A percentile compares a stretch with the other conserved stretches of the same genome.
These are phyloP conservation scores for Selene dorsalis DNA, from an alignment of 2,797 vertebrate genomes.

Conservation along the genomic window DNA sequence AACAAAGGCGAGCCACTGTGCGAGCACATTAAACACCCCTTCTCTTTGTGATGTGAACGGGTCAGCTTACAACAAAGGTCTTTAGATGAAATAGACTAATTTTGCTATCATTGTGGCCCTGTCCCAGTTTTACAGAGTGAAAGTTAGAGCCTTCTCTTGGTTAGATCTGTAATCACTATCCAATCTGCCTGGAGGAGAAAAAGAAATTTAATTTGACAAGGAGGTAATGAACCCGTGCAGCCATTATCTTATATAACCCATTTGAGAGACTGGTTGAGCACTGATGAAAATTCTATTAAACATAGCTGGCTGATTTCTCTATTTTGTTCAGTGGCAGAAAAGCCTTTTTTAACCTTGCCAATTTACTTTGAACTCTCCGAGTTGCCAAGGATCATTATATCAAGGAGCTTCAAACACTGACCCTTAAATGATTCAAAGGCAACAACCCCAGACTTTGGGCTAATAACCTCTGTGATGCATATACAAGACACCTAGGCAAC, in stretches of 20 bases:
- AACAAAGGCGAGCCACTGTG: constrained; percentile 33
- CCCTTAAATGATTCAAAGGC: constrained; percentile 84
- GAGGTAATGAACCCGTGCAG: constrained; percentile 87
- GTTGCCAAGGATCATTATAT: constrained; percentile 86
- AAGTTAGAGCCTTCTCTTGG: constrained; percentile 78
- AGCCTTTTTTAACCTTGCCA: constrained; percentile 81
- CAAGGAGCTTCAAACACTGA: constrained; percentile 84
- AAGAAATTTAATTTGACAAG: constrained; percentile 88
- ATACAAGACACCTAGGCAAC: constrained; percentile 63
- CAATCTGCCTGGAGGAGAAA: constrained; percentile 86
- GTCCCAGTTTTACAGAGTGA: constrained; percentile 64
- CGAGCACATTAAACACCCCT: constrained; percentile 20
- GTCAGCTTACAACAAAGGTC: constrained; percentile 55
- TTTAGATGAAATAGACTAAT: constrained; percentile 61
- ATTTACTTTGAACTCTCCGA: constrained; percentile 86
- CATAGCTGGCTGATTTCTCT: constrained; percentile 87
- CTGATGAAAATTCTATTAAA: constrained; percentile 89
- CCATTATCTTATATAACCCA: constrained; percentile 88
- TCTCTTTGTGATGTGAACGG: constrained; percentile 39
- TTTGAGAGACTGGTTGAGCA: constrained; percentile 87
- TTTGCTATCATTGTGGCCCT: constrained; percentile 58
- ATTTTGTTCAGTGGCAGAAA: constrained; percentile 83
- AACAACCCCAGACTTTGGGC: constrained; percentile 76
- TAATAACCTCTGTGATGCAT: constrained; percentile 79
- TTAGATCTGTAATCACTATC: constrained; percentile 85